These are phyloP conservation scores for Catagonus wagneri DNA, from an alignment of 2,113 vertebrate genomes.

Conservation along the genomic window DNA sequence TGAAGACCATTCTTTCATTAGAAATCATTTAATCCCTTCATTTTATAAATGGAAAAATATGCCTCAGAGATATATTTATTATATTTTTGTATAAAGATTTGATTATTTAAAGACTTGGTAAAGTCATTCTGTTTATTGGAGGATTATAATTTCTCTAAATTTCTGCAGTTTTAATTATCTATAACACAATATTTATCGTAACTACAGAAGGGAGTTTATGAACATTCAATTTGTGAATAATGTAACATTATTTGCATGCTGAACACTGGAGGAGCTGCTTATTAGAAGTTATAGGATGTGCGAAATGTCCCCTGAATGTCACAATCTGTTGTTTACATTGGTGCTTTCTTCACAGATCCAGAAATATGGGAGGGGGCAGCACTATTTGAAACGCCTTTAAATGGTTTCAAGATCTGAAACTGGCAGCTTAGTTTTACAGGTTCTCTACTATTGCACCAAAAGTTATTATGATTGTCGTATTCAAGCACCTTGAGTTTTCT, in stretches of 20 bases:
- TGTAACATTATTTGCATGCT: neutral
- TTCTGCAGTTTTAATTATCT: neutral
- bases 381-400: neutral
- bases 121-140: neutral
- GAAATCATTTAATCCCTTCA: neutral
- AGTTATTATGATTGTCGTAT: neutral
- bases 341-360: neutral
- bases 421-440: neutral
- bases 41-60: neutral
- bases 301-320: neutral
- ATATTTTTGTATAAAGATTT: neutral
- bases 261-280: neutral
- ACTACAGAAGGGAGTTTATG: neutral
- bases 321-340: neutral
- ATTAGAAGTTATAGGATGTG: neutral
- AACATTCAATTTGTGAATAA: neutral
- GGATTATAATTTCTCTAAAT: neutral
- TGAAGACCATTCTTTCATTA: neutral
- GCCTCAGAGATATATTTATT: neutral
- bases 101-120: neutral
- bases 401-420: neutral
- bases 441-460: neutral
- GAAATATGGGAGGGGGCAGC: neutral
- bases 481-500: neutral
- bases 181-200: neutral